Evolutionary conservation across 2,113 vertebrate species (phyloP), one percentile per base, ranked within the genome.

Genomic region (Sisor rabdophorus): DNA sequence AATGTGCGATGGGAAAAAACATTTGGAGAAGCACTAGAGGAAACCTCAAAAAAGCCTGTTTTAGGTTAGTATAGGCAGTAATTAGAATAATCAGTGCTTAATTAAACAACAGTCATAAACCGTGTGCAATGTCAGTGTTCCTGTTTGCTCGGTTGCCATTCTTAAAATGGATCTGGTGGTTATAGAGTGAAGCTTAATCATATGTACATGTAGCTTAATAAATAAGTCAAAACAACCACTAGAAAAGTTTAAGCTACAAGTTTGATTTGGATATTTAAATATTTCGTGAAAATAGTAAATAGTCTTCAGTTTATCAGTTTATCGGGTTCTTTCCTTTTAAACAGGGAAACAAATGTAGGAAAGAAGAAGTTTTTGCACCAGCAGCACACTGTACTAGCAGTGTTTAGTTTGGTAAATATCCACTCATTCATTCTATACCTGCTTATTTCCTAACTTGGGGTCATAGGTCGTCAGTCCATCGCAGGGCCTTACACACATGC

Each of bases 51-150:
- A 76, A 30, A 17, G 47, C 68, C 56, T 3, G 67, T 30, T 75
- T 68, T 70, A 71, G 68, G 47, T 60, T 32, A 76, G 68, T 59
- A 60, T 71, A 24, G 54, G 44, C 67, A 47, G 58, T 79, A 79
- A 82, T 79, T 79, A 76, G 17, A 71, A 76, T 72, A 71, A 78
- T 71, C 61, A 78, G 56, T 58, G 70, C 63, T 78, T 81, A 71
- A 78, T 81, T 78, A 78, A 59, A 69, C 55, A 68, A 73, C 36
- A 54, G 17, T 64, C 76, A 30, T 74, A 56, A 63, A 30, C 53
- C 55, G 58, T 67, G 48, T 70, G 40, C 52, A 4, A 50, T 26
- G 52, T 71, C 47, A 65, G 75, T 78, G 71, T 26, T 24, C 69
- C 65, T 59, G 65, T 79, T 75, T 79, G 71, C 59, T 58, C 70